Evolutionary conservation across 2,113 vertebrate species (phyloP).

Genomic region (Pantherophis guttatus): DNA sequence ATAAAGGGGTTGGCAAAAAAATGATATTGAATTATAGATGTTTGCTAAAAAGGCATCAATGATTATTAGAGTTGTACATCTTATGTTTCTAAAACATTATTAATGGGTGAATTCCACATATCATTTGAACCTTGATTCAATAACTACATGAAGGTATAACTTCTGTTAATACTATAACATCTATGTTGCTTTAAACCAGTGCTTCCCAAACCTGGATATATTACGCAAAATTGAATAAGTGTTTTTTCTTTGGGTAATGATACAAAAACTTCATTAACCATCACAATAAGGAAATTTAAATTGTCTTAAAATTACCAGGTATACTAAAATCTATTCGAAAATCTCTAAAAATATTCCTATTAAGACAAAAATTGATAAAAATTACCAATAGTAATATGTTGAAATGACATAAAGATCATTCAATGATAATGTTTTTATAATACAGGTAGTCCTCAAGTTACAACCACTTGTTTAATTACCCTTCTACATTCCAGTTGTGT

Average conservation of each 20-base stretch:
- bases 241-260: not conserved
- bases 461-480: not conserved
- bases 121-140: conserved; percentile 35
- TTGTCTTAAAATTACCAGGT: not conserved
- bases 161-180: not conserved
- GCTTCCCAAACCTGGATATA: not conserved
- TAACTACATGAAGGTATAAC: not conserved
- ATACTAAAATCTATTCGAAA: not conserved
- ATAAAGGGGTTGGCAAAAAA: not conserved
- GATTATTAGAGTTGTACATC: not conserved
- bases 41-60: not conserved
- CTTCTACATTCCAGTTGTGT: no score
- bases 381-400: not conserved
- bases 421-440: not conserved
- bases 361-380: not conserved
- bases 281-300: not conserved
- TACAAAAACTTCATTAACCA: not conserved
- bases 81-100: not conserved
- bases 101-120: conserved; percentile 31
- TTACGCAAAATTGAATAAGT: not conserved
- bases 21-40: not conserved
- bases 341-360: not conserved
- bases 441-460: not conserved
- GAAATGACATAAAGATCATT: not conserved
- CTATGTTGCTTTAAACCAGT: not conserved